Evolutionary conservation across 2,797 vertebrate species (phyloP), one percentile per base, ranked within the genome.

Genomic region (Acridotheres tristis): DNA sequence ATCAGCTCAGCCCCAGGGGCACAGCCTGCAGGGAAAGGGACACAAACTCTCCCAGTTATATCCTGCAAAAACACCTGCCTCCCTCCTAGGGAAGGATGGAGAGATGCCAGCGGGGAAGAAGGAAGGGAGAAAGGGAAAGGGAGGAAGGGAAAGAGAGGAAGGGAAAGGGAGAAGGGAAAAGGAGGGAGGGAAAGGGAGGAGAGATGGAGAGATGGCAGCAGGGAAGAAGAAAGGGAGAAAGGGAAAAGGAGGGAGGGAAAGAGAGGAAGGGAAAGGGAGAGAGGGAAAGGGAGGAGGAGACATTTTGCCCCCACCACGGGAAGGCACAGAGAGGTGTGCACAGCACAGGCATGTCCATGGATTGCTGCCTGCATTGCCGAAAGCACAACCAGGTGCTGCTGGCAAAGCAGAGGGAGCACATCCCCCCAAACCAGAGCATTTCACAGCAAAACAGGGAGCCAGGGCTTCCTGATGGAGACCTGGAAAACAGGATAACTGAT

Each of bases 401-500:
- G 4, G 65, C 19, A 22, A 42, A 21, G 85, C 53, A 48, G 21
- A 40, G 50, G 57, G 38, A 73, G 16, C 50, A 16, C 16, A 0
- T 43, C 36, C 14, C 76, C 61, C 50, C 25, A 8, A 16, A 43
- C 2, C 43, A 13, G 43, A 0, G 4, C 22, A 20, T 54, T 71
- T 11, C 1, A 0, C 30, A 38, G 55, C 42, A 57, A 20, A 84
- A 18, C 0, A 0, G 36, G 40, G 74, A 71, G 22, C 25, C 34
- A 15, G 50, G 22, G 14, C 14, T 62, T 48, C 21, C 30, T 13
- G 36, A 21, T 11, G 17, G 68, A 58, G 48, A 29, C 42, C 27
- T 29, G 68, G 36, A 27, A 21, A 66, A 17, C 4, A 2, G 73
- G 65, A 42, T 20, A 32, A 80, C 29, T 5, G 2, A 55, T 30